Conservation (phyloP, 2,888 invertebrate genomes). For the Ephialtes manifestator region DNA sequence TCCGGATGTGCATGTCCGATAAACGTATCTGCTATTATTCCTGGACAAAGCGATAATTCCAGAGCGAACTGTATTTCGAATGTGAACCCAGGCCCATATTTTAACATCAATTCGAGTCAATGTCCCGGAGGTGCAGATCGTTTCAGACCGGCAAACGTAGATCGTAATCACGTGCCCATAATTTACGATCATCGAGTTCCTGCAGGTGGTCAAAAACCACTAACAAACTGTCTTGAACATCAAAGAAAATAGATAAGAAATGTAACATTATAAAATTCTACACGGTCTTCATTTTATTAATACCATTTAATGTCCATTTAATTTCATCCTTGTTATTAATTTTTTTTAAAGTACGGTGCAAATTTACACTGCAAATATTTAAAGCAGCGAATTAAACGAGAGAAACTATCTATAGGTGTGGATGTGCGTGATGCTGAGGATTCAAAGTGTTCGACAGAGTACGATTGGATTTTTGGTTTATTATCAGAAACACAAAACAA, state of each 20-base stretch:
- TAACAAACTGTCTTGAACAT: constrained; percentile 15
- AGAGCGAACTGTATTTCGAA: neutral
- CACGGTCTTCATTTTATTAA: neutral
- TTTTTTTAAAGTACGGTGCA: neutral
- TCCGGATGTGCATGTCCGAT: constrained; percentile 28
- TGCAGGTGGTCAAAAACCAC: neutral
- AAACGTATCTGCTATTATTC: constrained; percentile 1
- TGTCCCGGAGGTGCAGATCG: constrained; percentile 38
- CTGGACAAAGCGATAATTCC: neutral
- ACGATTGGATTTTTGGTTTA: constrained; percentile 53
- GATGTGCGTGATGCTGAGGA: neutral
- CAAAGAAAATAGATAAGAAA: constrained; percentile 9
- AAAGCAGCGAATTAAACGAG: neutral
- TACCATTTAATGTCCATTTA: neutral
- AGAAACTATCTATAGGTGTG: neutral
- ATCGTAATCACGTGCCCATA: neutral
- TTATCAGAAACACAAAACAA: constrained; percentile 87
- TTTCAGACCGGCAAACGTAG: no score
- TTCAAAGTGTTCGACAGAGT: neutral
- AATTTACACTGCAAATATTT: neutral
- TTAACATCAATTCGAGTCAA: neutral
- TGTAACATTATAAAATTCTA: constrained; percentile 5
- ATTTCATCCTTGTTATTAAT: neutral
- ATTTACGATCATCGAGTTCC: constrained; percentile 24
- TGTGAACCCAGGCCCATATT: constrained; percentile 9